Evolutionary conservation across 37 sponge, comb jelly and placozoan genomes (phyloP), one percentile per base, ranked within the genome.

Genomic region (Spongilla lacustris): DNA sequence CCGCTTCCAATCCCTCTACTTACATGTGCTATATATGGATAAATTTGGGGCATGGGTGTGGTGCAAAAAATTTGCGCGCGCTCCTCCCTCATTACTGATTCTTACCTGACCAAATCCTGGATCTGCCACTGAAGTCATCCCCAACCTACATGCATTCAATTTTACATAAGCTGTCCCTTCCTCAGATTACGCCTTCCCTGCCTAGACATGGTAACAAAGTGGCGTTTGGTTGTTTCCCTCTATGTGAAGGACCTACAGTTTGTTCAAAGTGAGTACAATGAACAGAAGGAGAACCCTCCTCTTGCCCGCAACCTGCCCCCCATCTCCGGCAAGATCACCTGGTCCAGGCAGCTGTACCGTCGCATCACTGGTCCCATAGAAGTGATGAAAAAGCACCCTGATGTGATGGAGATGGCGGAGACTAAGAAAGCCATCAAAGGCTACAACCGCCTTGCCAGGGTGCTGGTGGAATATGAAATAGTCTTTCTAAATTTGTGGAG

Each of bases 391-490:
- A 38, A 71, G 58, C 83, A 86, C 73, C 68, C 79, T 32, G 85
- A 85, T 24, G 83, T 98, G 35, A 84, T 98, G 77, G 85, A 90
- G 32, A 80, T 83, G 8, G 83, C 86, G 23, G 91, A 89, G 37
- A 92, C 96, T 23, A 93, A 83, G 88, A 92, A 81, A 69, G 93
- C 91, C 22, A 92, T 98, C 84, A 91, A 92, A 80, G 76, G 82
- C 29, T 98, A 95, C 96, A 98, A 98, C 87, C 84, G 91, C 25
- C 83, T 98, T 74, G 92, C 97, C 38, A 84, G 82, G 30, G 96
- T 95, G 27, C 88, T 98, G 35, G 93, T 96, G 75, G 96, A 98
- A 87, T 98, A 95, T 66, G 99, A 98, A 81, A 76, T 98, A 38
- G 72, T 97, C 26, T 91, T 91, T 77, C 75, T 92, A 74, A 86